Conservation (phyloP, 2,888 invertebrate species). For the Melolontha melolontha region DNA sequence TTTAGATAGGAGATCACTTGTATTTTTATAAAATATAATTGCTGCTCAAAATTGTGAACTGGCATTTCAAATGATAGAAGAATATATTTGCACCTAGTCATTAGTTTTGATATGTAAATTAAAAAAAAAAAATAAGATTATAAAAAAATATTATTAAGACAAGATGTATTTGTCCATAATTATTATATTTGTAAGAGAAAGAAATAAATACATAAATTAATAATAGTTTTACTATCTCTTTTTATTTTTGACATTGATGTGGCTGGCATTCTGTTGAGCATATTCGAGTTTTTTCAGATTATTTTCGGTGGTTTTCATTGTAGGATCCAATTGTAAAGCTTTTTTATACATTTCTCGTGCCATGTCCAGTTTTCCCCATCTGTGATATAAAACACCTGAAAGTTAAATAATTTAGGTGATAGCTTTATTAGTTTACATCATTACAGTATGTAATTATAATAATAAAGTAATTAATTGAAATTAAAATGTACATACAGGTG, state of each 20-base stretch:
- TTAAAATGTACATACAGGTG: no score
- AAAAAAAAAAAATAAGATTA: conserved; percentile 9
- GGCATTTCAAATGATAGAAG: conserved; percentile 9
- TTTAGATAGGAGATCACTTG: conserved; percentile 5
- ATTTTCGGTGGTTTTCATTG: conserved; percentile 74
- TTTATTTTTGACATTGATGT: conserved; percentile 3
- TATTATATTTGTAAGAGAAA: conserved; percentile 43
- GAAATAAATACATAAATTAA: conserved; percentile 42
- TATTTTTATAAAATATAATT: conserved; percentile 31
- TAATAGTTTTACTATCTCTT: conserved; percentile 8
- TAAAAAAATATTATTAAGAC: conserved; percentile 17
- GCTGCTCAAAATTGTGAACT: conserved; percentile 21
- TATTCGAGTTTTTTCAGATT: conserved; percentile 72
- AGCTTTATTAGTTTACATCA: no score
- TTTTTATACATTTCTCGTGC: conserved; percentile 82
- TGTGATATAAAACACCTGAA: conserved; percentile 90
- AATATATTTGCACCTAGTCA: conserved; percentile 36
- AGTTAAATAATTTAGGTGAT: background rate
- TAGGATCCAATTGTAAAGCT: conserved; percentile 80
- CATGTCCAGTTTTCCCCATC: conserved; percentile 82
- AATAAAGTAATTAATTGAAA: no score
- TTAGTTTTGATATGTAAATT: conserved; percentile 6
- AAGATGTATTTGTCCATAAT: conserved; percentile 37
- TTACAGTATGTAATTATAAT: no score
- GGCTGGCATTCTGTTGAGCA: conserved; percentile 39